A percentile compares a stretch with the other conserved stretches of the same genome.
phyloP scores from a whole-genome alignment of 2,797 vertebrate species.

The Acomys russatus region DNA sequence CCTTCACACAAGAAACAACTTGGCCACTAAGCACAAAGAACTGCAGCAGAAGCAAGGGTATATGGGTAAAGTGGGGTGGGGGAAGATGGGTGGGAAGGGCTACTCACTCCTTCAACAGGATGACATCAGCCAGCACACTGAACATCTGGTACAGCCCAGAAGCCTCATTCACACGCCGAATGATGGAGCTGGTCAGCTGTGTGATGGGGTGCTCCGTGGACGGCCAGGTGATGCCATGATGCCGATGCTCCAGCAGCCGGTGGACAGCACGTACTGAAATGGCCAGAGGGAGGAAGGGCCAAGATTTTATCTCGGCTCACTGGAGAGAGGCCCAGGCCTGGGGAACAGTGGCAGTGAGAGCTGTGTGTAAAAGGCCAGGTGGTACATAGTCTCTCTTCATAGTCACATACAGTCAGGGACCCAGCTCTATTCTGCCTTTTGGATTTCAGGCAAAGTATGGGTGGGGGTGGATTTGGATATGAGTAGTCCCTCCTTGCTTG shows the following conservation, averaged over 20 bases:
- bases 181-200: constrained; percentile 93
- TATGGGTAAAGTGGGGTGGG: fast-evolving
- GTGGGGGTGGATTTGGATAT: fast-evolving
- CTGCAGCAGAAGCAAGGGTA: not conserved
- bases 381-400: not conserved
- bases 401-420: not conserved
- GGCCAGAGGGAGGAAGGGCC: constrained; percentile 18
- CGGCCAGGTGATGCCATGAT: constrained; percentile 94
- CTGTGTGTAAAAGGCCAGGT: not conserved
- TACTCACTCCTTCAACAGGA: constrained; percentile 94
- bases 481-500: not conserved
- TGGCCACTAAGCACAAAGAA: not conserved
- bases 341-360: fast-evolving
- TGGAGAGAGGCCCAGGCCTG: not conserved
- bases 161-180: constrained; percentile 95
- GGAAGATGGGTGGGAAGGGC: fast-evolving
- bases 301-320: not conserved
- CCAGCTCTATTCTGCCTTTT: not conserved
- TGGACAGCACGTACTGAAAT: constrained; percentile 93
- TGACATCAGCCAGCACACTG: constrained; percentile 93
- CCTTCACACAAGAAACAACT: not conserved
- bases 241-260: constrained; percentile 94
- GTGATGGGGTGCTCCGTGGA: constrained; percentile 88
- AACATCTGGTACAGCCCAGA: constrained; percentile 99
- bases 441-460: fast-evolving